Evolutionary conservation across 2,113 vertebrate species (phyloP).

Genomic region (Istiophorus platypterus): DNA sequence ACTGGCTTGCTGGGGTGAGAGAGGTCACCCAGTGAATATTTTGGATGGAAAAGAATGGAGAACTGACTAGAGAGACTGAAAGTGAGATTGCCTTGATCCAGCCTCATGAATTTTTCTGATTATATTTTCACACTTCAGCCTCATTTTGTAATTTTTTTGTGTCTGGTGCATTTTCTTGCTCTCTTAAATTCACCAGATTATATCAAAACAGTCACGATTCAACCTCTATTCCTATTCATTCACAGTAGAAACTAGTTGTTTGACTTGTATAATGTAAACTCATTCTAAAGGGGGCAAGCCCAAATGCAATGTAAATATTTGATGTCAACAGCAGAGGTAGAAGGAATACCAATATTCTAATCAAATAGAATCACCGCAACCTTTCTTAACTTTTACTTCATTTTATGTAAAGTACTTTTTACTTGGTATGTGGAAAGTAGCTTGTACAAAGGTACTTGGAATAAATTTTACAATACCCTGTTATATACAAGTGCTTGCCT

Average conservation of each 20-base stretch:
- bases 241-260: not conserved
- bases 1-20: not conserved
- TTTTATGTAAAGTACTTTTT: not conserved
- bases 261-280: conserved; percentile 12
- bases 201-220: not conserved
- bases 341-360: not conserved
- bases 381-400: not conserved
- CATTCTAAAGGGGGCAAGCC: not conserved
- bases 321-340: not conserved
- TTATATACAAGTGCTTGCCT: too few species aligned
- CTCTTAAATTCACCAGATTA: not conserved
- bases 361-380: not conserved
- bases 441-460: not conserved
- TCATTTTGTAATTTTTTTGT: conserved; percentile 9
- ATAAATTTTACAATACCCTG: too few species aligned
- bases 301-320: conserved; percentile 2
- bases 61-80: conserved; percentile 25
- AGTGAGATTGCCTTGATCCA: conserved; percentile 30
- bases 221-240: not conserved
- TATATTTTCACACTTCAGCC: conserved; percentile 20
- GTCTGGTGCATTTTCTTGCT: not conserved
- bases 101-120: conserved; percentile 29
- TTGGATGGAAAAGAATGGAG: conserved; percentile 15
- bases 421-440: not conserved
- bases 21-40: conserved; percentile 41